phyloP scores from a whole-genome alignment of 2,113 vertebrate species.

The Megatriorchis doriae region DNA sequence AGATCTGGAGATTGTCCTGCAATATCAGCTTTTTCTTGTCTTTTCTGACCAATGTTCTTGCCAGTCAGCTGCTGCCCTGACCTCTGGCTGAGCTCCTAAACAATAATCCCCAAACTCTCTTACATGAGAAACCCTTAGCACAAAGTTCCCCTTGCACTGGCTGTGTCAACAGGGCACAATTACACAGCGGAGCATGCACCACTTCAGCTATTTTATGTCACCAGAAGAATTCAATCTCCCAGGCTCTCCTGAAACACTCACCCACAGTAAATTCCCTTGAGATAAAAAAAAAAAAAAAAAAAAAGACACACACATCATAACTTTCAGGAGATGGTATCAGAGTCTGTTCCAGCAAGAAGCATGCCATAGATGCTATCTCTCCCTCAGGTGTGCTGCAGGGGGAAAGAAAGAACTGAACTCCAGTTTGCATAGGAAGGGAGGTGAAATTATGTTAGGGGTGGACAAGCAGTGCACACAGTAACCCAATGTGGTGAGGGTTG shows the following conservation, averaged over 20 bases:
- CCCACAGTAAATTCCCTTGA: constrained; percentile 37
- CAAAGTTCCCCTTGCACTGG: accelerated
- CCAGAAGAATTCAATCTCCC: constrained; percentile 18
- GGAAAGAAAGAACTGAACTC: neutral
- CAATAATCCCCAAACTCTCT: neutral
- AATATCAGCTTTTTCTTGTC: neutral
- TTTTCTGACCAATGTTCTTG: neutral
- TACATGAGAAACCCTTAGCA: neutral
- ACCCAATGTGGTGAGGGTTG: neutral
- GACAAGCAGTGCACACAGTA: neutral
- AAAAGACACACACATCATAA: neutral
- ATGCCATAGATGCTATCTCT: neutral
- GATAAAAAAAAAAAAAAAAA: neutral
- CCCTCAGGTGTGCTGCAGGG: neutral
- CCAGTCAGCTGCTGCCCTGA: neutral
- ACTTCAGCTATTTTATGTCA: neutral
- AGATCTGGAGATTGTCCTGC: neutral
- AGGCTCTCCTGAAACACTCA: neutral
- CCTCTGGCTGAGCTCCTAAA: neutral
- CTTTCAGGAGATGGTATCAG: neutral
- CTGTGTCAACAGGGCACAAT: neutral
- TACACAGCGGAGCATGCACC: neutral
- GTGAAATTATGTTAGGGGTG: neutral
- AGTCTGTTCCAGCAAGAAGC: neutral
- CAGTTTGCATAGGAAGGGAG: neutral